phyloP scores from a whole-genome alignment of 2,888 invertebrate species.

The Labia minor region DNA sequence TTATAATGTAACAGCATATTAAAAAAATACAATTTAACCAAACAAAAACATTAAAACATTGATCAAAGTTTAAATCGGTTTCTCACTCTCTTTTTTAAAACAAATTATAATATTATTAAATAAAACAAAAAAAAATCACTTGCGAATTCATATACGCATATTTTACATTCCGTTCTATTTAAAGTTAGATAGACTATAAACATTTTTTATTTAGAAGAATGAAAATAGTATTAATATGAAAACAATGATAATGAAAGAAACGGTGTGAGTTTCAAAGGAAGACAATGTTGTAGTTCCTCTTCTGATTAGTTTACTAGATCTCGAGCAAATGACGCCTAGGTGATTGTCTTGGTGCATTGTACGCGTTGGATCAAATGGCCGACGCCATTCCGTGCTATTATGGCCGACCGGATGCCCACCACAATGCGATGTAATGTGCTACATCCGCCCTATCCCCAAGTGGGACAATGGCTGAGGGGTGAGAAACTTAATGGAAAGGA shows the following conservation, averaged over 20 bases:
- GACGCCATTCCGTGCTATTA: not conserved
- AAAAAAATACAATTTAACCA: not conserved
- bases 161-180: too few species aligned
- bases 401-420: not conserved
- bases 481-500: too few species aligned
- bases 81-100: not conserved
- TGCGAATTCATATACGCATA: not conserved
- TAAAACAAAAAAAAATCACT: not conserved
- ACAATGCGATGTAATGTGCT: conserved; percentile 5
- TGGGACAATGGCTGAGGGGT: too few species aligned
- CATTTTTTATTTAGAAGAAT: too few species aligned
- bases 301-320: not conserved
- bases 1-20: not conserved
- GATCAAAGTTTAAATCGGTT: not conserved
- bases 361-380: not conserved
- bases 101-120: not conserved
- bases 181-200: too few species aligned
- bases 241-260: not conserved
- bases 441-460: not conserved
- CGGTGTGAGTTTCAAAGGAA: not conserved
- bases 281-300: not conserved
- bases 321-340: not conserved
- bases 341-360: not conserved
- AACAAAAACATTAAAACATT: not conserved
- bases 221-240: too few species aligned